These are phyloP conservation scores for Bovichtus variegatus DNA, from an alignment of 2,797 vertebrate species.

Conservation along the genomic window DNA sequence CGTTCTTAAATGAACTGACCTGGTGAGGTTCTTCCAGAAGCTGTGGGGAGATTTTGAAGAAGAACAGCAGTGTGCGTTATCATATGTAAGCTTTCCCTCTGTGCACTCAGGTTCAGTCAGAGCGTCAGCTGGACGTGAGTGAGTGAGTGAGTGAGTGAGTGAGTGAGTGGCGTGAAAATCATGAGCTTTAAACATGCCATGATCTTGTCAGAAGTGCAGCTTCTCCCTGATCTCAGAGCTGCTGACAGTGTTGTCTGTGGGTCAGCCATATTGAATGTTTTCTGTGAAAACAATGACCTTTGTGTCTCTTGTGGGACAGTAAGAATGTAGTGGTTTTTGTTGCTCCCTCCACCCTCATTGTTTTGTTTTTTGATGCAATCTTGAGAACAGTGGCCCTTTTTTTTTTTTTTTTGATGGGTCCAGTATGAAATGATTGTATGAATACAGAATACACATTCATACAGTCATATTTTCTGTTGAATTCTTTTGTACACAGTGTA, in stretches of 20 bases:
- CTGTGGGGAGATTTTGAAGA: conserved; percentile 22
- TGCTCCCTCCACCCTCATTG: conserved; percentile 34
- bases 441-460: conserved; percentile 57
- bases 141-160: not conserved
- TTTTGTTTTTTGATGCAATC: conserved; percentile 80
- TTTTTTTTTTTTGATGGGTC: conserved; percentile 58
- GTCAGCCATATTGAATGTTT: conserved; percentile 86
- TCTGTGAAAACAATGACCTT: conserved; percentile 93
- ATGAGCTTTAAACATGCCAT: not conserved
- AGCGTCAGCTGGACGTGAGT: not conserved
- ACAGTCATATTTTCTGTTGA: conserved; percentile 74
- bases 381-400: conserved; percentile 50
- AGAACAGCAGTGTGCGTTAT: not conserved
- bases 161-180: conserved; percentile 24
- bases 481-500: conserved; percentile 84
- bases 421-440: conserved; percentile 68
- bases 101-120: not conserved
- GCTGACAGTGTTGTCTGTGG: conserved; percentile 34
- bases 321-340: conserved; percentile 60
- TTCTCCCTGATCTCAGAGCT: conserved; percentile 5
- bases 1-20: conserved; percentile 1
- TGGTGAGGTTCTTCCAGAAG: conserved; percentile 5
- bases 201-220: conserved; percentile 20
- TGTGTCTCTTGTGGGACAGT: conserved; percentile 88
- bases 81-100: not conserved